These are phyloP conservation scores for Ochropleura plecta DNA, from an alignment of 2,888 invertebrate genomes.

Conservation along the genomic window DNA sequence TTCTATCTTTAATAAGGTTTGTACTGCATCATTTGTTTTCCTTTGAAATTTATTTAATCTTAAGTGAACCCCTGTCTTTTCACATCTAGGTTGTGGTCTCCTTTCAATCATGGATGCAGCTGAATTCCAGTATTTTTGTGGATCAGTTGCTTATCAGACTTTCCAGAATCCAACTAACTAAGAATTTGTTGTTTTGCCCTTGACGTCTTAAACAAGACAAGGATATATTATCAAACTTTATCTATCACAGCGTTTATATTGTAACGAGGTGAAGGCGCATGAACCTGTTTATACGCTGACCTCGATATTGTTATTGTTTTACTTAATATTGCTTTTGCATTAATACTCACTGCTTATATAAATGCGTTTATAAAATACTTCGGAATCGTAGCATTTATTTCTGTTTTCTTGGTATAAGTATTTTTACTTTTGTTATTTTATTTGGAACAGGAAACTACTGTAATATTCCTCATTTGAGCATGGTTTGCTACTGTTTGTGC, in stretches of 20 bases:
- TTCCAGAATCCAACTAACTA: no score
- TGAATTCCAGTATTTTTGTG: no score
- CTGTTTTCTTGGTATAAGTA: constrained; percentile 20
- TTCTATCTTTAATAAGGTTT: neutral
- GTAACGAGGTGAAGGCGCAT: constrained; percentile 46
- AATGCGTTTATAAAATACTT: constrained; percentile 43
- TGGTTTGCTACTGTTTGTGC: neutral
- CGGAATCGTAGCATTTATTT: constrained; percentile 30
- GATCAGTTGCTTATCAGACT: no score
- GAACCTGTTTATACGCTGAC: constrained; percentile 49
- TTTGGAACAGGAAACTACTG: constrained; percentile 39
- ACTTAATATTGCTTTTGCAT: constrained; percentile 46
- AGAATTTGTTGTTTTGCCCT: neutral
- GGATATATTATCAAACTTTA: constrained; percentile 24
- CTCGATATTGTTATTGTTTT: constrained; percentile 57
- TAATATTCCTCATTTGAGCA: constrained; percentile 9
- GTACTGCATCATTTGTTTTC: neutral
- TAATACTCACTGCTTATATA: constrained; percentile 36
- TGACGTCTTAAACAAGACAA: constrained; percentile 7
- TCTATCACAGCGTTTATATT: constrained; percentile 37
- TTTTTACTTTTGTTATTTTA: constrained; percentile 3
- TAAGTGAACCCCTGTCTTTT: neutral
- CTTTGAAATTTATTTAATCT: neutral
- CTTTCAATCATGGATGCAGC: no score
- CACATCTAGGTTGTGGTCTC: neutral